Percentiles rank a stretch among this genome's conserved stretches.
These are phyloP conservation scores for Chrysemys picta DNA, from an alignment of 2,113 vertebrate species.

Conservation along the genomic window DNA sequence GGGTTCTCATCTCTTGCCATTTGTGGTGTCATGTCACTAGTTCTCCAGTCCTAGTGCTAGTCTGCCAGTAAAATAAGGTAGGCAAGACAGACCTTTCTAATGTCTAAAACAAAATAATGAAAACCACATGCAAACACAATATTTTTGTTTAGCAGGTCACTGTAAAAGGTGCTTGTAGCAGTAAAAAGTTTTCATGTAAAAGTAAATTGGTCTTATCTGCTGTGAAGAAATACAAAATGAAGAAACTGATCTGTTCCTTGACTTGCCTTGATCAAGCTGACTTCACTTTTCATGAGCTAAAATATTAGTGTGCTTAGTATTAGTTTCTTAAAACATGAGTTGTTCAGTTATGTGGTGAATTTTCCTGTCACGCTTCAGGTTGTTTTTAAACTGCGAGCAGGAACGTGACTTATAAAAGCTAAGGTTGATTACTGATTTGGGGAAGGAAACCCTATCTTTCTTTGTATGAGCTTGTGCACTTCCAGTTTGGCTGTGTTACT, in stretches of 20 bases:
- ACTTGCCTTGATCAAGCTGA: neutral
- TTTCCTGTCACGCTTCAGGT: neutral
- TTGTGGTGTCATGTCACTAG: neutral
- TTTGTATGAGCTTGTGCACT: neutral
- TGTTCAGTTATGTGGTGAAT: accelerated
- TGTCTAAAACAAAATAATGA: neutral
- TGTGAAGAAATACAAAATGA: neutral
- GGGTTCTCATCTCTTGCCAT: neutral
- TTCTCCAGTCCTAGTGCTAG: neutral
- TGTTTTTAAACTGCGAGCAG: neutral
- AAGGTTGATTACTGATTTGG: neutral
- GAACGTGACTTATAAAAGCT: neutral
- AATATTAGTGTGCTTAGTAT: neutral
- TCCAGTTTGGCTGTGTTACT: neutral
- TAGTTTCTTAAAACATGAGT: neutral
- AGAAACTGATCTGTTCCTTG: neutral
- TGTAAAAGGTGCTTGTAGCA: neutral
- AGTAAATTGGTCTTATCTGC: neutral
- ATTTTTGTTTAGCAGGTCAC: neutral
- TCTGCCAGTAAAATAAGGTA: constrained; percentile 8
- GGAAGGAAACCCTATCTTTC: neutral
- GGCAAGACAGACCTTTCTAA: neutral
- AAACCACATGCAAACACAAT: neutral
- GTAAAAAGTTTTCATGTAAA: neutral
- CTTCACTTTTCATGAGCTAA: neutral